Evolutionary conservation across 2,888 invertebrate species (phyloP), one percentile per base, ranked within the genome.

Genomic region (Amaurobius ferox): DNA sequence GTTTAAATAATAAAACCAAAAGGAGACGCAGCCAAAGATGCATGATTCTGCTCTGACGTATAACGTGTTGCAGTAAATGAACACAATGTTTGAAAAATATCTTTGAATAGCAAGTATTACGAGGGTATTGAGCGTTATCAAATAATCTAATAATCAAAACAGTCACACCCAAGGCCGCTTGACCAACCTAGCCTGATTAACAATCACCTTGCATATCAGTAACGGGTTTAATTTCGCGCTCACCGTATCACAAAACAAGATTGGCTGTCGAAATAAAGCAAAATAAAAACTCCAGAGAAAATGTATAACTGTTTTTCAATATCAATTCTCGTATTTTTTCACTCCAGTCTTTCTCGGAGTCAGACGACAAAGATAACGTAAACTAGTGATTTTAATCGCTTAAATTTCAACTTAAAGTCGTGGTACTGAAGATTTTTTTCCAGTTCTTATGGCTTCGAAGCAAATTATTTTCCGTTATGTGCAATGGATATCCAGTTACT

Each of bases 131-230:
- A n/a, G n/a, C 16, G 2, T 44, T 44, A 9, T 44, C 23, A 5
- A 55, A 19, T 23, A 55, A 55, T 55, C 3, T 23, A 55, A 55
- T 55, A 23, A 11, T 23, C 7, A 3, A 55, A 55, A 23, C 55
- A 55, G 55, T 55, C 55, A 55, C 55, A 55, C 55, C 23, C 55
- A 55, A 55, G 55, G 55, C 5, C 55, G 55, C 23, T 16, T 55
- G 55, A 23, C 3, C 23, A 55, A 23, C 55, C 55, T 16, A 16
- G 16, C 16, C 23, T 55, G 5, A 55, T 23, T 55, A 3, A 23
- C 55, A 55, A 11, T 55, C 55, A 55, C 55, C 55, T 55, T 55
- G 55, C 55, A 23, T 55, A 1, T 1, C 23, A 2, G 19, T 11
- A 55, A 55, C 55, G 44, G 44, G 55, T 55, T n/a, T 55, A 55